A percentile compares a stretch with the other conserved stretches of the same genome.
These are phyloP conservation scores for Acridotheres tristis DNA, from an alignment of 2,797 vertebrate genomes.

Conservation along the genomic window DNA sequence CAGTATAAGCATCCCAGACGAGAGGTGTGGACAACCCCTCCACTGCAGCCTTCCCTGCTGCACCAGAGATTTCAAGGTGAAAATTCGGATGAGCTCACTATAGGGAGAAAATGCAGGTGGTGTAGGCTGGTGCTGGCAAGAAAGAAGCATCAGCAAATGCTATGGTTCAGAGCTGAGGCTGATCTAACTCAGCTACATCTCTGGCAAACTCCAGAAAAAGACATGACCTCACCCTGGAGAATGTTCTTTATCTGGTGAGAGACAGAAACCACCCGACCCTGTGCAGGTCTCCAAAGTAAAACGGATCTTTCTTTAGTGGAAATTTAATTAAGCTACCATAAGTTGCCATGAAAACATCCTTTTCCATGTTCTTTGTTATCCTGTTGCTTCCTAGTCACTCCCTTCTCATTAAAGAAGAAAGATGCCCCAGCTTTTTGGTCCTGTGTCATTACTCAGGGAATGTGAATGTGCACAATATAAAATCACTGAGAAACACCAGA, in stretches of 20 bases:
- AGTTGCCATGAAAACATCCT: slow-evolving; percentile 10
- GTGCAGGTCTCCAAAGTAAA: not conserved
- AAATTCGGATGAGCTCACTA: not conserved
- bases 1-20: not conserved
- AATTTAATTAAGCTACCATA: not conserved
- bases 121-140: not conserved
- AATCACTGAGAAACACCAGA: not conserved
- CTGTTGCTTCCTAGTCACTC: not conserved
- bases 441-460: not conserved
- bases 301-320: not conserved
- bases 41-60: not conserved
- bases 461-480: not conserved
- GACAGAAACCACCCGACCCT: not conserved
- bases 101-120: not conserved
- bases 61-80: not conserved
- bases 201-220: slow-evolving; percentile 21
- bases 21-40: not conserved
- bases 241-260: not conserved
- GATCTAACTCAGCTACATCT: not conserved
- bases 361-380: not conserved
- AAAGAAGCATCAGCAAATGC: not conserved
- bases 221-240: not conserved
- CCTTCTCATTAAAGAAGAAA: not conserved
- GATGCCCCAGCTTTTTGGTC: not conserved
- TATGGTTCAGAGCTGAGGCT: not conserved